Conservation (phyloP, 2,888 invertebrate genomes). For the Chloroclystis v-ata region DNA sequence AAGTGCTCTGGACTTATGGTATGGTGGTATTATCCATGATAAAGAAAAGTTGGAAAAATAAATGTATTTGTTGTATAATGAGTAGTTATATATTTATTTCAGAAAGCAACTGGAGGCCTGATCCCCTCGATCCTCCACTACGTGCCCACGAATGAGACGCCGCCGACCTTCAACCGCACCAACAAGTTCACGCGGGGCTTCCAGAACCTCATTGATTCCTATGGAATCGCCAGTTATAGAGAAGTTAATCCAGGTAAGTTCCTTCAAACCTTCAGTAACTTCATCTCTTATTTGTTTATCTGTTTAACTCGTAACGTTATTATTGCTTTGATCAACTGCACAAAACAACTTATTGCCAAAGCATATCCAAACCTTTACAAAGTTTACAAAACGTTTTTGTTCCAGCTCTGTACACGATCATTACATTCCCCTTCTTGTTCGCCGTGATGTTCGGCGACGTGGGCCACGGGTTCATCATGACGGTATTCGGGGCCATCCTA, state of each 20-base stretch:
- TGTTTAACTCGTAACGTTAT: not conserved
- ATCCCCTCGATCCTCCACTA: conserved; percentile 90
- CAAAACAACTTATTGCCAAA: too few relatives aligned
- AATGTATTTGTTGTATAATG: too few relatives aligned
- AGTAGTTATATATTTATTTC: conserved; percentile 20
- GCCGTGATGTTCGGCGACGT: conserved; percentile 89
- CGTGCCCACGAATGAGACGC: conserved; percentile 83
- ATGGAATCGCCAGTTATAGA: conserved; percentile 90
- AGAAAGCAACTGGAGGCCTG: conserved; percentile 84
- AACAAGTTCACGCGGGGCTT: conserved; percentile 92
- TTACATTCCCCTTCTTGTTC: conserved; percentile 88
- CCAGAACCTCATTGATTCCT: conserved; percentile 91
- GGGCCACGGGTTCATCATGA: conserved; percentile 84
- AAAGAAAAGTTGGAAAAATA: too few relatives aligned
- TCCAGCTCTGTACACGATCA: conserved; percentile 83
- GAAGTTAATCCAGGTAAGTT: conserved; percentile 88
- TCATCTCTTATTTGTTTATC: too few relatives aligned
- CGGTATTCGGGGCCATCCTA: conserved; percentile 80
- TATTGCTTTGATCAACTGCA: too few relatives aligned
- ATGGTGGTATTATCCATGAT: not conserved
- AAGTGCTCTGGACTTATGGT: too few relatives aligned
- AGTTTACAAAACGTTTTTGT: too few relatives aligned
- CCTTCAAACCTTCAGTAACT: too few relatives aligned
- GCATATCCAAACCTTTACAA: too few relatives aligned
- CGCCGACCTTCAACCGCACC: conserved; percentile 90